Evolutionary conservation across 2,797 vertebrate species (phyloP), one percentile per base, ranked within the genome.

Genomic region (Kryptopterus vitreolus): DNA sequence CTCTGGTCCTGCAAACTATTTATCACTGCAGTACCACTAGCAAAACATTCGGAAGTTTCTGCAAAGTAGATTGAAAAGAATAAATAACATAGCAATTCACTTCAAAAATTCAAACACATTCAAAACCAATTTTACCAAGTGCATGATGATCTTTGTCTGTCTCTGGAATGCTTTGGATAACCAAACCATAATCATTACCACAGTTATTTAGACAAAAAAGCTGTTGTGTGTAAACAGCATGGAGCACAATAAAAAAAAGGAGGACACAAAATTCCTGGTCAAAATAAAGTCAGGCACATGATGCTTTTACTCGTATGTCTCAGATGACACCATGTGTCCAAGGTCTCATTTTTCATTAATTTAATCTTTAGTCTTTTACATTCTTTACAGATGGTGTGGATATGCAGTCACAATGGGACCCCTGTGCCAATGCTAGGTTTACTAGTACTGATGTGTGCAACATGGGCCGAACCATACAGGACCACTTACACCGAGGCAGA

Each of bases 401-500:
- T 55, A 50, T 66, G 75, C 11, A 13, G 35, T 31, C n/a, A 46
- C 24, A 18, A 26, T 20, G 33, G 63, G 62, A 68, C 58, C 12
- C 62, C 58, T 48, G 48, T 61, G 26, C 74, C 76, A 76, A 53
- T 83, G 58, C 43, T 87, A 62, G 81, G 79, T 74, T 72, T 87
- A 7, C 78, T 90, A 57, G 43, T 89, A 57, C 81, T 90, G 31
- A 79, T 89, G 68, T 89, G 83, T 77, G 78, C 81, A 68, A 82
- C 81, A 68, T 76, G 77, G 55, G 81, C 78, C 1, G 84, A 88
- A 59, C 70, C 79, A 3, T 89, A 80, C 80, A 63, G 86, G 73
- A 46, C 87, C 29, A 76, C 77, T 31, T 69, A 87, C 38, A 46
- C 79, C 12, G 74, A 88, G 46, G 43, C 59, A 6, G 84, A 85